A percentile compares a stretch with the other conserved stretches of the same genome.
phyloP scores from a whole-genome alignment of 2,888 invertebrate species.

The Amphipyra berbera region DNA sequence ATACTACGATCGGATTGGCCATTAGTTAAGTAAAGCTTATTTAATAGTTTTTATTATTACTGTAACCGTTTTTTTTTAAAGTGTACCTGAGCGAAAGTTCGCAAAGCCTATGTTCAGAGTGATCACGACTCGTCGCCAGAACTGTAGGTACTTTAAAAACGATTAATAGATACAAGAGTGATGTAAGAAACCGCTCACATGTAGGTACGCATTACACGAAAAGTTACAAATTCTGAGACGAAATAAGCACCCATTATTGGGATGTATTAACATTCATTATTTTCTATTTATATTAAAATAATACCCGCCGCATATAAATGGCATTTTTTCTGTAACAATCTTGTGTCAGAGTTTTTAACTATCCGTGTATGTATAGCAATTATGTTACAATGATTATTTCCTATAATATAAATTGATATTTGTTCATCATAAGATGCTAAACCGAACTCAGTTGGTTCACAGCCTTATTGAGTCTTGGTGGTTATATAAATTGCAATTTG shows the following conservation, averaged over 20 bases:
- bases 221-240: slow-evolving; percentile 49
- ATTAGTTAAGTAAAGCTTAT: no score
- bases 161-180: slow-evolving; percentile 30
- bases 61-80: no score
- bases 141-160: slow-evolving; percentile 31
- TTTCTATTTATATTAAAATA: slow-evolving; percentile 34
- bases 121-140: no score
- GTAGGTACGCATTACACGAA: slow-evolving; percentile 33
- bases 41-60: no score
- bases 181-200: slow-evolving; percentile 24
- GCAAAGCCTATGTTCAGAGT: no score
- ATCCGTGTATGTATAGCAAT: slow-evolving; percentile 33
- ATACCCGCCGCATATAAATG: slow-evolving; percentile 42
- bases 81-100: no score
- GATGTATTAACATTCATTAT: slow-evolving; percentile 16
- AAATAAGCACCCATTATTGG: slow-evolving; percentile 8
- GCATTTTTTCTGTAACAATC: slow-evolving; percentile 21
- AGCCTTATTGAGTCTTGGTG: slow-evolving; percentile 87
- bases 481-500: slow-evolving; percentile 67
- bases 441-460: slow-evolving; percentile 86
- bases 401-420: slow-evolving; percentile 61
- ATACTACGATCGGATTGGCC: no score
- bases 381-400: slow-evolving; percentile 51
- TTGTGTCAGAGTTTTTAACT: slow-evolving; percentile 50
- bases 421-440: slow-evolving; percentile 70